Evolutionary conservation across 2,888 invertebrate genomes (phyloP).

Genomic region (Marronus borbonicus): DNA sequence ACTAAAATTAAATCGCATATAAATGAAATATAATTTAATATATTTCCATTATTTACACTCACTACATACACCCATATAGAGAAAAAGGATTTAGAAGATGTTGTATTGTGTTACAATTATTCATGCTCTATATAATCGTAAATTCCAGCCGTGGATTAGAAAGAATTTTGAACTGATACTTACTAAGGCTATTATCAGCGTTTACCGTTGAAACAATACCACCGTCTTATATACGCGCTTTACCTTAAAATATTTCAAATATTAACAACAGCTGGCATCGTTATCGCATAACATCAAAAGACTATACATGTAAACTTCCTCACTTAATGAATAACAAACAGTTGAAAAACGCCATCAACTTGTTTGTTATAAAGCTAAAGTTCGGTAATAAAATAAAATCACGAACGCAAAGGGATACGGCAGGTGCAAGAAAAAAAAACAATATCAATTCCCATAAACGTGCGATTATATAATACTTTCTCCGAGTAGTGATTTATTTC

Average conservation of each 20-base stretch:
- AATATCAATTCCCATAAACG: background rate
- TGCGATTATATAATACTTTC: slow-evolving; percentile 31
- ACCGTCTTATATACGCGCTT: background rate
- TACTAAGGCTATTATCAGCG: background rate
- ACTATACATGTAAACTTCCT: slow-evolving; percentile 32
- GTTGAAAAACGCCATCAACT: slow-evolving; percentile 21
- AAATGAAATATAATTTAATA: no score
- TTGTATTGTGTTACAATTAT: no score
- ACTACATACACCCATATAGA: no score
- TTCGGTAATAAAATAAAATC: slow-evolving; percentile 31
- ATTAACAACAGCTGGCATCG: slow-evolving; percentile 14
- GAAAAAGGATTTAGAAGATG: no score
- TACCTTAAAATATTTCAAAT: slow-evolving; percentile 17
- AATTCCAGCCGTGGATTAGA: no score
- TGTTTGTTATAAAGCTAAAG: slow-evolving; percentile 19
- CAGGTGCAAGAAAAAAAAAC: slow-evolving; percentile 23
- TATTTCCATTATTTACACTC: no score
- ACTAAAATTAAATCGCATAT: no score
- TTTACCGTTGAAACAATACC: slow-evolving; percentile 3
- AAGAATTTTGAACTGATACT: background rate
- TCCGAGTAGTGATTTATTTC: slow-evolving; percentile 17
- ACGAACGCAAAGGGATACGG: slow-evolving; percentile 9
- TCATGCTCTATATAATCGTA: no score
- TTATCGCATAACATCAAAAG: slow-evolving; percentile 35
- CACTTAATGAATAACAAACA: slow-evolving; percentile 35